These are phyloP conservation scores for Tetramorium simillimum DNA, from an alignment of 1,140 invertebrate species.

Conservation along the genomic window DNA sequence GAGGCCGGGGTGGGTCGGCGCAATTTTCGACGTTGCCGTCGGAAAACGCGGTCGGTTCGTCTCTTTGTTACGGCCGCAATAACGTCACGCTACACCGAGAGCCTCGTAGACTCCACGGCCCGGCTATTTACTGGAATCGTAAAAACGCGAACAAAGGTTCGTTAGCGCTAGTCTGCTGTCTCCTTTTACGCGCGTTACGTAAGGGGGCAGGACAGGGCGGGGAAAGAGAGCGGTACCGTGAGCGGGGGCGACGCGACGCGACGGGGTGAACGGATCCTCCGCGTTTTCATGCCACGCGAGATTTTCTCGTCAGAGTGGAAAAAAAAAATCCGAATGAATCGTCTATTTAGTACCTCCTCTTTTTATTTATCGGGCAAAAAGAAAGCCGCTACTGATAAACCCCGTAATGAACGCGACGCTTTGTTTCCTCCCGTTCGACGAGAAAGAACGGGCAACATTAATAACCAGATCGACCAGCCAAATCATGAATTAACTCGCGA, in stretches of 20 bases:
- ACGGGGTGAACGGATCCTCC: background rate
- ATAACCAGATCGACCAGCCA: background rate
- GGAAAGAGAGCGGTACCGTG: too few relatives aligned
- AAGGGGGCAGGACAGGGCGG: background rate
- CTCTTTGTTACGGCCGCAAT: constrained; percentile 41
- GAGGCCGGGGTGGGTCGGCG: background rate
- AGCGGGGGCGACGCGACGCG: background rate
- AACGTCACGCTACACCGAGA: constrained; percentile 22
- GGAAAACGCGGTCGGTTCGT: constrained; percentile 30
- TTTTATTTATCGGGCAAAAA: background rate
- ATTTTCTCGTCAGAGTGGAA: background rate
- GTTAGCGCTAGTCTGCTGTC: constrained; percentile 26
- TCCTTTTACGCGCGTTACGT: constrained; percentile 23
- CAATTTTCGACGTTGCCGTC: constrained; percentile 33
- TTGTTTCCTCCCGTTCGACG: background rate
- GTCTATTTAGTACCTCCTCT: background rate
- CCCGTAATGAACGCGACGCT: background rate
- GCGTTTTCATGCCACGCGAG: constrained; percentile 17
- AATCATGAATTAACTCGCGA: background rate
- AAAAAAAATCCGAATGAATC: background rate
- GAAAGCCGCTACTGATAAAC: background rate
- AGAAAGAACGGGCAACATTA: background rate
- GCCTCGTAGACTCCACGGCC: constrained; percentile 14
- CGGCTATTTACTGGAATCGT: constrained; percentile 49
- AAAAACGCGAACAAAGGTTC: constrained; percentile 50